Conservation (phyloP, 2,113 vertebrate genomes). For the Corythaeola cristata region DNA sequence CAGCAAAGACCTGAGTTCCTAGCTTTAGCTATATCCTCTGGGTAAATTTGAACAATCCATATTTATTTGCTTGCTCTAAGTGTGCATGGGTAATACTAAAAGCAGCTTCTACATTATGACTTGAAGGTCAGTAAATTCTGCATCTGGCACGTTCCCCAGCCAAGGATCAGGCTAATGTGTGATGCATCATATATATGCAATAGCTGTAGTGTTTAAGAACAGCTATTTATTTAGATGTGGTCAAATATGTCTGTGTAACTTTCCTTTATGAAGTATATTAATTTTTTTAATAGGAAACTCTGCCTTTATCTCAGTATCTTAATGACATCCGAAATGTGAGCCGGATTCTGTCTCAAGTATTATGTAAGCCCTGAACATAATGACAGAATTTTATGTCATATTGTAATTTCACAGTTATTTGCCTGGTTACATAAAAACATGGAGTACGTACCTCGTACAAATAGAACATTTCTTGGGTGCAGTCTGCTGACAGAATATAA, state of each 20-base stretch:
- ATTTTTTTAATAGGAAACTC: background rate
- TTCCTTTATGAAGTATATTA: background rate
- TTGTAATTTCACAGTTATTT: background rate
- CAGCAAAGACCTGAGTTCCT: background rate
- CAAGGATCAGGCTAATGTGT: background rate
- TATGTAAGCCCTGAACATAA: background rate
- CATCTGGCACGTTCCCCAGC: background rate
- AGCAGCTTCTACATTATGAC: background rate
- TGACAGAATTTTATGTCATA: background rate
- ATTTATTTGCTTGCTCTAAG: background rate
- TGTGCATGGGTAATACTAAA: background rate
- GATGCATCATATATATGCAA: accelerated
- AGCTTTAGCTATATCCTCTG: background rate
- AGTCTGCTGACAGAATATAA: background rate
- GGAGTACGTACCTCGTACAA: background rate
- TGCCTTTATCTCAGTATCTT: background rate
- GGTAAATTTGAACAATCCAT: background rate
- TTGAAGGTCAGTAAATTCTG: background rate
- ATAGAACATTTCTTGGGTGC: background rate
- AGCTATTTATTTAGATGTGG: background rate
- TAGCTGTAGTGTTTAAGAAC: background rate
- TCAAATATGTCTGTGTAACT: background rate
- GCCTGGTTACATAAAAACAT: background rate
- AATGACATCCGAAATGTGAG: background rate
- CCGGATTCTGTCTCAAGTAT: background rate